Evolutionary conservation across 1,140 invertebrate species (phyloP).

Genomic region (Macrobrachium nipponense): DNA sequence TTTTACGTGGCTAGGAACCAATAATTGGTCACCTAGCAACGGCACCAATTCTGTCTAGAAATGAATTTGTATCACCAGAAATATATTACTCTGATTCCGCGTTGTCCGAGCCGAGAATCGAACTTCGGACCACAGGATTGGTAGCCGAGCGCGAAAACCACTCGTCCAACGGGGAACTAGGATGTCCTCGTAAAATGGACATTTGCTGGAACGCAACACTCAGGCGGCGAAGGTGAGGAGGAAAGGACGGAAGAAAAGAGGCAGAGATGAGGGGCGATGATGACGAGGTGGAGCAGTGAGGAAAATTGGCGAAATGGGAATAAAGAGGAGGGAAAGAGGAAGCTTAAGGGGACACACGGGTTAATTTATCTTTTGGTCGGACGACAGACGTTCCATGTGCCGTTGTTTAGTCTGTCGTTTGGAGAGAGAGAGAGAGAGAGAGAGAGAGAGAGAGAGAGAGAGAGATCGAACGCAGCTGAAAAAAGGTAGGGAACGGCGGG

Average conservation of each 20-base stretch:
- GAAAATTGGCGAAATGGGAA: not conserved
- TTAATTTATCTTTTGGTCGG: not conserved
- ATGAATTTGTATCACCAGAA: no score
- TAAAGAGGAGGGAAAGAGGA: constrained; percentile 4
- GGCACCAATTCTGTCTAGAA: no score
- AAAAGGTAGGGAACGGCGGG: constrained; percentile 14
- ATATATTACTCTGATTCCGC: no score
- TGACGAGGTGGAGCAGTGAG: not conserved
- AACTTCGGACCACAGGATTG: no score
- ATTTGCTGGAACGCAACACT: constrained; percentile 18
- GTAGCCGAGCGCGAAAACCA: no score
- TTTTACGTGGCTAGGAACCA: no score
- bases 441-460: constrained; percentile 44
- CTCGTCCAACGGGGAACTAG: no score
- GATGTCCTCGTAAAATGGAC: constrained; percentile 33
- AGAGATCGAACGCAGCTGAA: constrained; percentile 14
- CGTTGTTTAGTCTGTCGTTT: not conserved
- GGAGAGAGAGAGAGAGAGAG: constrained; percentile 41
- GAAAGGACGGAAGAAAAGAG: not conserved
- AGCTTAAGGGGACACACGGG: constrained; percentile 17
- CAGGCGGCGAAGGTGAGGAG: not conserved
- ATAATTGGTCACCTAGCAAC: no score
- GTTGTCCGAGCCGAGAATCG: no score
- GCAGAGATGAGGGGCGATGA: not conserved
- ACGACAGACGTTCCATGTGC: constrained; percentile 12